These are phyloP conservation scores for Callospermophilus lateralis DNA, from an alignment of 2,113 vertebrate species.

Conservation along the genomic window DNA sequence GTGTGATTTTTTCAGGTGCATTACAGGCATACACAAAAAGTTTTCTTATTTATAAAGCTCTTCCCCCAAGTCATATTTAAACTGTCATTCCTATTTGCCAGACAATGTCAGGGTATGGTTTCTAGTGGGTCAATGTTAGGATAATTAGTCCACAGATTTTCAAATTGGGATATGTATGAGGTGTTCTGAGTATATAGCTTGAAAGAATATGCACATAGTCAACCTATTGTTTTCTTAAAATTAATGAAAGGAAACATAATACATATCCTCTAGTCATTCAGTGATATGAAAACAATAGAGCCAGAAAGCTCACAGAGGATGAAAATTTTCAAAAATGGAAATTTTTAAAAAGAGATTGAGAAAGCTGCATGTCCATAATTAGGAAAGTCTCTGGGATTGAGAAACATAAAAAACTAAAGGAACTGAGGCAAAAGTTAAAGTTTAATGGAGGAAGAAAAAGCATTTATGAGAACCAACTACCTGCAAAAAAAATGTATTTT, in stretches of 20 bases:
- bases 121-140: neutral
- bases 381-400: neutral
- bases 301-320: neutral
- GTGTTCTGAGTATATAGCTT: neutral
- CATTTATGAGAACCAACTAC: neutral
- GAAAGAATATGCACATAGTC: neutral
- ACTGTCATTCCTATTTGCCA: neutral
- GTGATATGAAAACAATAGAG: neutral
- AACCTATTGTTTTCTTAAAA: constrained; percentile 14
- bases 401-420: neutral
- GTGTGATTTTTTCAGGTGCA: neutral
- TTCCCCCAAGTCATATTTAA: constrained; percentile 24
- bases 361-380: neutral
- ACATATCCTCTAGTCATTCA: neutral
- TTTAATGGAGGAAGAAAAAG: neutral
- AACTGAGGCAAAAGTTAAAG: neutral
- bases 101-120: neutral
- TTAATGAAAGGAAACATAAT: neutral
- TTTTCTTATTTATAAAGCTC: neutral
- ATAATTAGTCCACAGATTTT: constrained; percentile 22
- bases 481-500: neutral
- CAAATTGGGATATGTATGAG: neutral
- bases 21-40: neutral
- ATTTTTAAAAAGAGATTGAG: neutral
- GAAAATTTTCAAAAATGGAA: neutral